phyloP scores from a whole-genome alignment of 2,888 invertebrate species.

The Drosophila anomalata region DNA sequence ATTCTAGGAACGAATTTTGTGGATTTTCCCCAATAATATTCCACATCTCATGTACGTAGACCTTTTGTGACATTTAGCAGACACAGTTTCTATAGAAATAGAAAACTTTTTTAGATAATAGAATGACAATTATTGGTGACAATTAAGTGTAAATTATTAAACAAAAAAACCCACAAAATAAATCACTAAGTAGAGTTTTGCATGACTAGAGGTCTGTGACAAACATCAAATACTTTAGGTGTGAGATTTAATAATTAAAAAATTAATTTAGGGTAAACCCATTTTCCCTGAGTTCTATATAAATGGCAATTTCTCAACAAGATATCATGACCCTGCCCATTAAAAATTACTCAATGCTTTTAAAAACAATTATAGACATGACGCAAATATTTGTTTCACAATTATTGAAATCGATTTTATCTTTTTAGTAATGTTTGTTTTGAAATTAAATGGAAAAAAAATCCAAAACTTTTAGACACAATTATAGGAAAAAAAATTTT shows the following conservation, averaged over 20 bases:
- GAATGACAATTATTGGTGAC: slow-evolving; percentile 48
- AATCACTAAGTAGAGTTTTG: slow-evolving; percentile 33
- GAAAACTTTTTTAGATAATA: slow-evolving; percentile 44
- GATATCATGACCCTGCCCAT: not conserved
- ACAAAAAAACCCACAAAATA: slow-evolving; percentile 16
- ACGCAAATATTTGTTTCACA: slow-evolving; percentile 11
- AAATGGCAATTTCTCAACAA: slow-evolving; percentile 5
- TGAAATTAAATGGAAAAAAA: not conserved
- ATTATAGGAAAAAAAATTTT: not conserved
- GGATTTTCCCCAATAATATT: slow-evolving; percentile 20
- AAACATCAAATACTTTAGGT: slow-evolving; percentile 15
- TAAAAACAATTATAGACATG: slow-evolving; percentile 3
- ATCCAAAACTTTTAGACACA: too few relatives aligned
- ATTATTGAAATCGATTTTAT: not conserved
- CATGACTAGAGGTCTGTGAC: slow-evolving; percentile 28
- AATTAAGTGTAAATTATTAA: slow-evolving; percentile 60
- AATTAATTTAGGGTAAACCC: not conserved
- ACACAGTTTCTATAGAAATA: not conserved
- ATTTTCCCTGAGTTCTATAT: slow-evolving; percentile 5
- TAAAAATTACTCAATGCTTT: not conserved
- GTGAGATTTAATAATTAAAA: too few relatives aligned
- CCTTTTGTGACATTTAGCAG: not conserved
- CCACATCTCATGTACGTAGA: slow-evolving; percentile 33
- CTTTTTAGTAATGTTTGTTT: not conserved
- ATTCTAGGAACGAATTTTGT: slow-evolving; percentile 9